phyloP scores from a whole-genome alignment of 2,797 vertebrate genomes.

The Pteropus rufus region DNA sequence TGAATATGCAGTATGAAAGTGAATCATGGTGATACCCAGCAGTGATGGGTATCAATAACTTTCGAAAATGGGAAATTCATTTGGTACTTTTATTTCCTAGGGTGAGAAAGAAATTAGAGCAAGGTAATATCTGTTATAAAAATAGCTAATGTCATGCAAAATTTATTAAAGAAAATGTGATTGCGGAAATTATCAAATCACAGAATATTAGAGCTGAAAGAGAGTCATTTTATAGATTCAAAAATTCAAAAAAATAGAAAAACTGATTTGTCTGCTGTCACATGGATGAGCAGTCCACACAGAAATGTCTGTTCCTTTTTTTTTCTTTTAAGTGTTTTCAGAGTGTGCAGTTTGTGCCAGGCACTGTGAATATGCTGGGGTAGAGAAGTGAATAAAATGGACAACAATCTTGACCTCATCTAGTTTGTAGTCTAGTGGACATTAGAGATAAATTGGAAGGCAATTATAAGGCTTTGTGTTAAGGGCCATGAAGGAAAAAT shows the following conservation, averaged over 20 bases:
- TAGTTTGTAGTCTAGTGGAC: neutral
- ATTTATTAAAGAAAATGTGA: constrained; percentile 54
- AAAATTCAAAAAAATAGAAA: neutral
- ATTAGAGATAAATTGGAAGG: neutral
- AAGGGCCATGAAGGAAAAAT: neutral
- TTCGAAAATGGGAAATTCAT: constrained; percentile 20
- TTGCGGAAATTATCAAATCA: constrained; percentile 35
- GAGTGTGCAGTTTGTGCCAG: neutral
- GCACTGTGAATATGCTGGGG: neutral
- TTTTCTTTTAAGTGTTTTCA: neutral
- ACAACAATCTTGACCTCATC: neutral
- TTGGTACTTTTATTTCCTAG: constrained; percentile 43
- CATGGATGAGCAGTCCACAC: neutral
- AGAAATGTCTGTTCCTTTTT: neutral
- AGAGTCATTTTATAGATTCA: constrained; percentile 20
- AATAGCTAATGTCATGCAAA: constrained; percentile 46
- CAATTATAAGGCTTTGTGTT: neutral
- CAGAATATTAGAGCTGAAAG: constrained; percentile 16
- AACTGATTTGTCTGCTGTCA: neutral
- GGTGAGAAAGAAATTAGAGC: constrained; percentile 51
- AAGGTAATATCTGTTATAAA: constrained; percentile 40
- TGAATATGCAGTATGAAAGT: neutral
- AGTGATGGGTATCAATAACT: neutral
- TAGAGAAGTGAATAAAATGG: neutral
- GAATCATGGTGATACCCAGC: neutral